Evolutionary conservation across 2,888 invertebrate species (phyloP), one percentile per base, ranked within the genome.

Genomic region (Eupithecia pulchellata): DNA sequence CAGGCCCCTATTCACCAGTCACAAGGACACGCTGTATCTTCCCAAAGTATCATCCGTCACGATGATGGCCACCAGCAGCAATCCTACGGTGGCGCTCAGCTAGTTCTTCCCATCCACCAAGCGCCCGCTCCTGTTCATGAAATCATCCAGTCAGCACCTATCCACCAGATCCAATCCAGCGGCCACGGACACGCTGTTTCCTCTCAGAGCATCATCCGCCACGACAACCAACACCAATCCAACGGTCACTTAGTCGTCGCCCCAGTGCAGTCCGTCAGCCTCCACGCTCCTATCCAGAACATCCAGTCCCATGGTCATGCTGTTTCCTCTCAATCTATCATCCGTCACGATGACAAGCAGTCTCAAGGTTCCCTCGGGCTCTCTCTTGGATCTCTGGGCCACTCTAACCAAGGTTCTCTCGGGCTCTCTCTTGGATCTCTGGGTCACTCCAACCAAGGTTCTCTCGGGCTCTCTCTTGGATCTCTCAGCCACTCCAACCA

Each of bases 1-100:
- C 69, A 78, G 25, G 57, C 71, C 30, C 75, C 77, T 5, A 75
- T 77, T 36, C 72, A 69, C 42, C 73, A 77, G 68, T 77, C 80
- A 20, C 78, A 85, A 20, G 83, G 81, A 63, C 83, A 86, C 11
- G 85, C 82, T 1, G 77, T 81, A 11, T 86, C 88, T 29, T 84
- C 87, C 1, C 89, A 89, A 69, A 89, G 77, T 64, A 74, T 87
- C 64, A 75, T 85, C 9, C 86, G 80, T 36, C 86, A 85, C 20
- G 72, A 78, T 0, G 77, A 57, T 58, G 77, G 76, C 4, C 78
- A 75, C 30, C 74, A 78, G 8, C 75, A 79, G 17, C 75, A 79
- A 47, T 74, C 78, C 5, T 71, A 74, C 14, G 75, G 71, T 14
- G 71, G 69, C 27, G 60, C 73, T 65, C 76, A 76, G 14, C 72